Conservation (phyloP, 2,113 vertebrate genomes). For the Rhinolophus sinicus region DNA sequence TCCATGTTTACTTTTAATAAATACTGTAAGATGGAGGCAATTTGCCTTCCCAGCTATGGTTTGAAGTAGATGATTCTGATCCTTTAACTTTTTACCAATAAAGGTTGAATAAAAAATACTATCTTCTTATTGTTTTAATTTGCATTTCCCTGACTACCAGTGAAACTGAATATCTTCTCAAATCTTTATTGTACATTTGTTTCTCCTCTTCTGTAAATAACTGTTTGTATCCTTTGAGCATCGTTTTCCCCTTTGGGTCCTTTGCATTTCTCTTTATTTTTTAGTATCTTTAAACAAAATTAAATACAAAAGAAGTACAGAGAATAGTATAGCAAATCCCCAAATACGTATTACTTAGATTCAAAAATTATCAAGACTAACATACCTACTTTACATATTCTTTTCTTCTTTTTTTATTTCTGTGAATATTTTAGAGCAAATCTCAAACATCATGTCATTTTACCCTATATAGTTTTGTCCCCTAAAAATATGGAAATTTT, state of each 20-base stretch:
- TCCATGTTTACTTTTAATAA: slow-evolving; percentile 27
- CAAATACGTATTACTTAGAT: neutral
- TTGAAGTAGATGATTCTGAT: neutral
- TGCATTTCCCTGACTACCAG: neutral
- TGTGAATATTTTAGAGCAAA: slow-evolving; percentile 22
- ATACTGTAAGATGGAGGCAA: neutral
- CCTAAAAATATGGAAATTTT: slow-evolving; percentile 18
- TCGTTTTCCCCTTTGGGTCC: neutral
- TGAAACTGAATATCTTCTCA: neutral
- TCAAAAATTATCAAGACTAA: neutral
- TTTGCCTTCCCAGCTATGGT: neutral
- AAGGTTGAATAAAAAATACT: slow-evolving; percentile 39
- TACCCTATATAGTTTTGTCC: neutral
- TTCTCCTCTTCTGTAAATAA: neutral
- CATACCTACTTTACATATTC: neutral
- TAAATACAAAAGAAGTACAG: slow-evolving; percentile 16
- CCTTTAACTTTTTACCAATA: slow-evolving; percentile 4
- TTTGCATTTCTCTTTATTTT: slow-evolving; percentile 23
- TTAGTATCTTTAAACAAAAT: neutral
- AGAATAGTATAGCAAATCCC: slow-evolving; percentile 10
- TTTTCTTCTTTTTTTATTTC: slow-evolving; percentile 15
- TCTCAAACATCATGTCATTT: slow-evolving; percentile 38
- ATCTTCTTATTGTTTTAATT: slow-evolving; percentile 24
- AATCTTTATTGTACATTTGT: neutral
- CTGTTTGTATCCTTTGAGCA: neutral